Evolutionary conservation across 2,888 invertebrate species (phyloP), one percentile per base, ranked within the genome.

Genomic region (Drosophila mayaguana): DNA sequence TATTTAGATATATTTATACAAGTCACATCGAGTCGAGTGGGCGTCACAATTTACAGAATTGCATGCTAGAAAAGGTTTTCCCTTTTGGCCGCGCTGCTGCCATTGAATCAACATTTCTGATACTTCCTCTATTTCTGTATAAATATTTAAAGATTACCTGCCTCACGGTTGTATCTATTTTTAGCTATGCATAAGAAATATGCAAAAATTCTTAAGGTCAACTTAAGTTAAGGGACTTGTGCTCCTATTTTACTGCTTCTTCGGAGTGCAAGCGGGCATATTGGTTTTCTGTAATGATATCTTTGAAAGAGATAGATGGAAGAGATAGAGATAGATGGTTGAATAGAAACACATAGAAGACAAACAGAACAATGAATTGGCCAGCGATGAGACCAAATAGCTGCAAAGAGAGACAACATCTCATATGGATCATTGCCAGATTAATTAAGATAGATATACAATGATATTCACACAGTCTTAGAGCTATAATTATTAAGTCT

Each of bases 1-100:
- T 18, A 28, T 28, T 25, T 22, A 55, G 36, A 57, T 54, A 18
- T 40, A 72, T 25, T 45, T 48, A 25, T 28, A n/a, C 2, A 25
- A 42, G 22, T 22, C 16, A 59, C 18, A 20, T 48, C n/a, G n/a
- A n/a, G n/a, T 14, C 16, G 46, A 51, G 59, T 74, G 57, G 45
- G 11, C 32, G 51, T 25, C 18, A 50, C 32, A 32, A 50, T 40
- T 40, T 18, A 9, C 8, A 36, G 51, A 22, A 12, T 8, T 28
- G 28, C 28, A 28, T 9, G 32, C 32, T 9, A 8, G 32, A 40
- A 40, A 18, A 54, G 54, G 38, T 8, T 54, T 54, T 28, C 3
- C 11, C 6, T 28, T 48, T 2, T 2, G 22, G 38, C 22, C 53
- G 25, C 50, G 42, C 22, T 8, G 32, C 32, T 32, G 8, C 2